Base-by-base conservation (phyloP, 2,113 vertebrate genomes). In the Cochlearius cochlearius region DNA sequence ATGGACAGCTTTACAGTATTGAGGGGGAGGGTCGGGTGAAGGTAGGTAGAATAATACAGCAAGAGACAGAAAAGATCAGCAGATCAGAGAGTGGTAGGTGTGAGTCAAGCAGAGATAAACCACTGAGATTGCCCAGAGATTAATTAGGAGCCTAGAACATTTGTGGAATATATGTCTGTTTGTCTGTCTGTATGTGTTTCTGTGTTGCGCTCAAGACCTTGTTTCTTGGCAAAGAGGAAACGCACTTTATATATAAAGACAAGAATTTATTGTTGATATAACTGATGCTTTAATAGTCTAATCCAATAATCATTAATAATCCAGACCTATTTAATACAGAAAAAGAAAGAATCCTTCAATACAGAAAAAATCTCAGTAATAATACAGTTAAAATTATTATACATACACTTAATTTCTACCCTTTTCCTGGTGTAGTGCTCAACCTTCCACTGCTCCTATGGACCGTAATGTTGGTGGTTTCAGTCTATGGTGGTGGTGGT, bases 21-120 rank as follows among this genome's bases (percentile, higher is more conserved):
- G 23, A 3, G 5, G 7, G 4, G 4, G 32, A 11, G 2, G 7
- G 6, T 1, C 11, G 19, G n/a, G 10, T 12, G 13, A 27, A 83
- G 15, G 25, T 50, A n/a, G 27, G 9, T 53, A 58, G 45, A 55
- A 71, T 25, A 78, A 34, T 4, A 7, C 52, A 71, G 3, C 12
- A 77, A 58, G 13, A 45, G n/a, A 38, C 1, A 29, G 55, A 66
- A 58, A 71, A 59, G 12, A 58, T 45, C 32, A 80, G 22, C 12
- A 77, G n/a, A 47, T 55, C 7, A 22, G 29, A 5, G 14, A 60
- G 47, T 30, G 43, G 16, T 29, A 71, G 22, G 15, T 3, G 4
- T 66, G 23, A 56, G 5, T 39, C 50, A 92, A 76, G 5, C 20
- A 39, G 18, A 64, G 20, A 19, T 68, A 43, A 19, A 76, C 2